These are phyloP conservation scores for Cenopis cana DNA, from an alignment of 2,888 invertebrate genomes.

Conservation along the genomic window DNA sequence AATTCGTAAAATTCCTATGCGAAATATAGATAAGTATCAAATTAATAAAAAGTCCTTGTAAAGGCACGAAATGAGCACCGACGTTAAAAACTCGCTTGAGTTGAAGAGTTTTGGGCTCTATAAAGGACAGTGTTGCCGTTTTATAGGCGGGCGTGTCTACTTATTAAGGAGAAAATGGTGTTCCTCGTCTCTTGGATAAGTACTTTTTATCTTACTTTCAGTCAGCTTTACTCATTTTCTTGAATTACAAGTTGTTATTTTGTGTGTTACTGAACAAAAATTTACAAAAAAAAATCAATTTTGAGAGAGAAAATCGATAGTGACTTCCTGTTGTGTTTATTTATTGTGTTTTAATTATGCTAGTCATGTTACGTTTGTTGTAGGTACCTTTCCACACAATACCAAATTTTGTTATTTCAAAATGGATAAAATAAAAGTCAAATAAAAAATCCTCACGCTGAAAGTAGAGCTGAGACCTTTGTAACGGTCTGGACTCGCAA, in stretches of 20 bases:
- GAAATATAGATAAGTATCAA: slow-evolving; percentile 39
- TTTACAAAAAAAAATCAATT: no score
- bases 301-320: no score
- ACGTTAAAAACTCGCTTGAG: slow-evolving; percentile 22
- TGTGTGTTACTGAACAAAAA: not conserved
- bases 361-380: no score
- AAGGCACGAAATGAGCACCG: slow-evolving; percentile 11
- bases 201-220: slow-evolving; percentile 2
- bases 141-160: slow-evolving; percentile 18
- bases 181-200: not conserved
- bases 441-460: no score
- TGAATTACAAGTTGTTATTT: not conserved
- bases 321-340: no score
- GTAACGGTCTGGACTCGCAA: no score
- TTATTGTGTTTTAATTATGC: no score
- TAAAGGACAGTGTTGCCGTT: slow-evolving; percentile 40
- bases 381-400: no score
- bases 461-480: no score
- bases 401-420: no score
- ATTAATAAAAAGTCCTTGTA: slow-evolving; percentile 34
- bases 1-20: slow-evolving; percentile 35
- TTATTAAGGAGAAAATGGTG: slow-evolving; percentile 28
- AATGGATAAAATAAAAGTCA: no score
- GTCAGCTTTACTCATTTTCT: not conserved
- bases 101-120: slow-evolving; percentile 33